Conservation (phyloP, 2,113 vertebrate genomes). For the Poeciliopsis prolifica region DNA sequence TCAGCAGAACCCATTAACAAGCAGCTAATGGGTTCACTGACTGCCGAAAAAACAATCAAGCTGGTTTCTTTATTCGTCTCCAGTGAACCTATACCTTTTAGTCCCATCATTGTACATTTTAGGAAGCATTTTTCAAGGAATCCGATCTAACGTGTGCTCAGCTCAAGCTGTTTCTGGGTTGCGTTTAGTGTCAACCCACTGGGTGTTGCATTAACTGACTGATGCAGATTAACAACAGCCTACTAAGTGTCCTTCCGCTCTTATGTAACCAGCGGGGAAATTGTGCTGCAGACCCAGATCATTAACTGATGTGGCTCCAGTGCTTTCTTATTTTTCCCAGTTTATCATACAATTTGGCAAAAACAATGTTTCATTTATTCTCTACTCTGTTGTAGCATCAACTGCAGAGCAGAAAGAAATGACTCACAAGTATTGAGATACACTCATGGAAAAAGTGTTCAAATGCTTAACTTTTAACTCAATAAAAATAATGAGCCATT, state of each 20-base stretch:
- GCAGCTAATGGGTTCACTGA: background rate
- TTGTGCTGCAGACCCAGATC: background rate
- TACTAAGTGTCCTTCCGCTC: constrained; percentile 14
- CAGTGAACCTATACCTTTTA: background rate
- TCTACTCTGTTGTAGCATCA: constrained; percentile 12
- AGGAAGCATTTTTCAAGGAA: background rate
- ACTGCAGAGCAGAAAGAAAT: constrained; percentile 43
- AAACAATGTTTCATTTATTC: background rate
- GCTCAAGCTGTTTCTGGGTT: background rate
- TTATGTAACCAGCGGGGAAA: constrained; percentile 43
- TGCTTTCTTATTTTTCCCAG: background rate
- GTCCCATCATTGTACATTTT: background rate
- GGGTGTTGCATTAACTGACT: constrained; percentile 4
- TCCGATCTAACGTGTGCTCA: background rate
- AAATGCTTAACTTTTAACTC: background rate
- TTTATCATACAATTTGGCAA: background rate
- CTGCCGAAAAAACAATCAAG: background rate
- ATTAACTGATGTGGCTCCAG: background rate
- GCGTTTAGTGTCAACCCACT: constrained; percentile 4
- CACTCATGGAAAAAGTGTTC: constrained; percentile 35
- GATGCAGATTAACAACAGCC: constrained; percentile 31
- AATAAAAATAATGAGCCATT: background rate
- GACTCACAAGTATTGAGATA: constrained; percentile 26
- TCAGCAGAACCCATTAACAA: background rate
- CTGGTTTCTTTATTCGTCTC: background rate